Evolutionary conservation across 2,113 vertebrate genomes (phyloP).

Genomic region (Strix uralensis): DNA sequence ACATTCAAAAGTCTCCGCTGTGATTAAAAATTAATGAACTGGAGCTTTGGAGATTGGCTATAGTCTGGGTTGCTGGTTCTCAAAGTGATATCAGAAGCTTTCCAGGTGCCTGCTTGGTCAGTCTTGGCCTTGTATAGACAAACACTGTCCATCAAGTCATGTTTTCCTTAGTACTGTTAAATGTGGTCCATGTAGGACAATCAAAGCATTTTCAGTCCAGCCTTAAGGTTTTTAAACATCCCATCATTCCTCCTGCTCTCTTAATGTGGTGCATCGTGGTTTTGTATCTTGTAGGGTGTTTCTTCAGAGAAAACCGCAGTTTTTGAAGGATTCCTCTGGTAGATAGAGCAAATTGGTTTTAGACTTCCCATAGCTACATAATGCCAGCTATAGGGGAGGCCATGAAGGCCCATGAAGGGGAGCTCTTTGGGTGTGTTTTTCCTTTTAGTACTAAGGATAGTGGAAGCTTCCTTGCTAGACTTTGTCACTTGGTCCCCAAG

Average conservation of each 20-base stretch:
- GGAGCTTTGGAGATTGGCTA: neutral
- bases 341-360: neutral
- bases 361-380: neutral
- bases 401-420: too few relatives aligned
- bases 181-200: neutral
- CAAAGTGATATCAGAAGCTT: neutral
- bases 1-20: neutral
- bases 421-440: neutral
- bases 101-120: neutral
- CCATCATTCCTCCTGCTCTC: neutral
- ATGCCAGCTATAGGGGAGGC: neutral
- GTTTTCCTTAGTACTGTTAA: neutral
- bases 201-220: neutral
- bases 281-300: neutral
- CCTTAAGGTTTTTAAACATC: neutral
- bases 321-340: neutral
- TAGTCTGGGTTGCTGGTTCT: neutral
- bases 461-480: neutral
- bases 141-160: neutral
- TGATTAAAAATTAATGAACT: neutral
- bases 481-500: neutral
- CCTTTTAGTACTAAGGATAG: neutral
- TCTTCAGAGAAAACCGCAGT: accelerated
- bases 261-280: neutral
- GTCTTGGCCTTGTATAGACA: neutral